phyloP scores from a whole-genome alignment of 2,888 invertebrate genomes.

The Orchesellides sinensis region DNA sequence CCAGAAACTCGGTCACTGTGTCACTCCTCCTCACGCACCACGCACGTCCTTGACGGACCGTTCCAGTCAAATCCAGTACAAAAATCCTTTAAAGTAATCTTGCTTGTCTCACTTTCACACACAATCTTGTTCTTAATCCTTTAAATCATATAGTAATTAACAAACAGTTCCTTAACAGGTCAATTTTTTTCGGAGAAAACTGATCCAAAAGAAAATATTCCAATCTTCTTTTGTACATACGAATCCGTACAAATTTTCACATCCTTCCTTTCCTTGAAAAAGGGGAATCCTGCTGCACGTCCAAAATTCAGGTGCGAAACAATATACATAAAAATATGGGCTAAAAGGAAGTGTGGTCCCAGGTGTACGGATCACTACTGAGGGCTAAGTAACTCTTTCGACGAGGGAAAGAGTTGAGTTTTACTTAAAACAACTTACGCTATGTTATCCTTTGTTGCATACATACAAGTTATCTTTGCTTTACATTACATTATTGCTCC shows the following conservation, averaged over 20 bases:
- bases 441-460: slow-evolving; percentile 47
- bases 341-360: slow-evolving; percentile 71
- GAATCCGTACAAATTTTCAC: too few relatives aligned
- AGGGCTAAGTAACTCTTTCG: slow-evolving; percentile 60
- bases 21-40: too few relatives aligned
- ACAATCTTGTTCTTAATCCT: not conserved
- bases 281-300: not conserved
- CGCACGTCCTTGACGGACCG: slow-evolving; percentile 22
- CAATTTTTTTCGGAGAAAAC: not conserved
- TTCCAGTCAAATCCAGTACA: slow-evolving; percentile 15
- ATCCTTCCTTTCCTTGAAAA: too few relatives aligned
- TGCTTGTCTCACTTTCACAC: not conserved
- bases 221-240: too few relatives aligned
- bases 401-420: slow-evolving; percentile 65
- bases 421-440: not conserved
- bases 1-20: slow-evolving; percentile 61
- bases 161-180: not conserved
- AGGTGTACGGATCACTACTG: slow-evolving; percentile 72
- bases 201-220: not conserved
- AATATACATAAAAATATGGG: slow-evolving; percentile 55
- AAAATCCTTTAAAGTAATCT: slow-evolving; percentile 2
- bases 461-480: slow-evolving; percentile 15
- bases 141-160: not conserved
- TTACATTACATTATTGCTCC: slow-evolving; percentile 47
- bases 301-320: not conserved